phyloP scores from a whole-genome alignment of 37 sponge, comb jelly and placozoan genomes.

The Oopsacas minuta region DNA sequence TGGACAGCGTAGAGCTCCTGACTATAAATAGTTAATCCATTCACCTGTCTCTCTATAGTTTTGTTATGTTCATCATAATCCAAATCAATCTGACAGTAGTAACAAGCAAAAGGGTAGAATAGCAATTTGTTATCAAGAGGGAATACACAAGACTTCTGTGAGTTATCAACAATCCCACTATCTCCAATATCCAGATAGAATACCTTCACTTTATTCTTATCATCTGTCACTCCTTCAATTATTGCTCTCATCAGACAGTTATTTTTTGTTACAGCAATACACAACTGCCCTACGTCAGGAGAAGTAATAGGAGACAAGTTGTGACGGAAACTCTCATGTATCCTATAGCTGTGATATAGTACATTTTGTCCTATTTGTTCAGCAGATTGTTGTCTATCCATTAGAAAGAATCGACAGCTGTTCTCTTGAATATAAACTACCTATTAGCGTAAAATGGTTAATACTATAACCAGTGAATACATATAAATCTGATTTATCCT shows the following conservation, averaged over 20 bases:
- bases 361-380: background rate
- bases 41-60: conserved; percentile 7
- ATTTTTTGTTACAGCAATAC: background rate
- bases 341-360: background rate
- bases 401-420: conserved; percentile 16
- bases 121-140: background rate
- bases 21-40: too few species aligned
- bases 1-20: too few species aligned
- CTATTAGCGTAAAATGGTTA: background rate
- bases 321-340: background rate
- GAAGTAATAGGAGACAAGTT: background rate
- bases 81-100: conserved; percentile 15
- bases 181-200: conserved; percentile 4
- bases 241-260: conserved; percentile 10
- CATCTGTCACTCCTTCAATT: background rate
- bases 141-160: background rate
- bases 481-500: background rate
- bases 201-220: background rate
- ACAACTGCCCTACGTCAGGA: background rate
- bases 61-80: background rate
- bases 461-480: background rate
- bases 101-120: background rate
- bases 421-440: background rate
- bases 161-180: conserved; percentile 3
- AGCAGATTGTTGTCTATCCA: background rate